Evolutionary conservation across 2,113 vertebrate genomes (phyloP).

Genomic region (Accipiter cooperii): DNA sequence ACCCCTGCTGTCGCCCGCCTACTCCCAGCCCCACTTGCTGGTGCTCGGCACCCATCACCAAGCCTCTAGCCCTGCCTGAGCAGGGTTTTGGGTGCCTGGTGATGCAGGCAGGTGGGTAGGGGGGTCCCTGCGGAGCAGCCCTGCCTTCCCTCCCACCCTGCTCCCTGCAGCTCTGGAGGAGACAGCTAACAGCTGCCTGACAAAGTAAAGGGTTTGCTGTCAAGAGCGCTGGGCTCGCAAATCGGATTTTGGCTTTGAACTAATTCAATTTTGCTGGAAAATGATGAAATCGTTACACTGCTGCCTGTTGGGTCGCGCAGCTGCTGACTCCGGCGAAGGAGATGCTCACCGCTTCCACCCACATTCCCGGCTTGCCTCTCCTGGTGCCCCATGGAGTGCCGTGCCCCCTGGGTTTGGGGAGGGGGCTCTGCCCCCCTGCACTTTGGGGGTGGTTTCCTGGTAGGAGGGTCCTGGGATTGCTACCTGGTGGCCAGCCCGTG

Average conservation of each 20-base stretch:
- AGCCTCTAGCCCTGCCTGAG: background rate
- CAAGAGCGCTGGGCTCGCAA: conserved; percentile 58
- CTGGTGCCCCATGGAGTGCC: accelerated
- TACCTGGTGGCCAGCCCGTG: background rate
- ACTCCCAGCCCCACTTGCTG: accelerated
- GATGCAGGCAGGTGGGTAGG: background rate
- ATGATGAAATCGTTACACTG: conserved; percentile 71
- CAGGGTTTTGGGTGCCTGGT: background rate
- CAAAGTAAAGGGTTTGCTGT: conserved; percentile 69
- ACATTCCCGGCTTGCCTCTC: accelerated
- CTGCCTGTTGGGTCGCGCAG: conserved; percentile 53
- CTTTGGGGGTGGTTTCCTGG: background rate
- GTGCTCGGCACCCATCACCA: background rate
- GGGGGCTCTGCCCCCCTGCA: background rate
- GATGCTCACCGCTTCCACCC: background rate
- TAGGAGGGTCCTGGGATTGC: background rate
- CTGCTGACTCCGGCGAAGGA: background rate
- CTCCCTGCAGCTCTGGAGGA: background rate
- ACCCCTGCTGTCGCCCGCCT: background rate
- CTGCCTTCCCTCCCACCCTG: background rate
- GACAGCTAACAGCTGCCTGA: conserved; percentile 73
- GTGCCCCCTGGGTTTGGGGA: background rate
- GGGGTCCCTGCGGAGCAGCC: background rate
- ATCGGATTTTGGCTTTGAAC: conserved; percentile 74
- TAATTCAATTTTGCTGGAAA: conserved; percentile 68